These are phyloP conservation scores for Brachionus calyciflorus DNA, from an alignment of 1,140 invertebrate species.

Conservation along the genomic window DNA sequence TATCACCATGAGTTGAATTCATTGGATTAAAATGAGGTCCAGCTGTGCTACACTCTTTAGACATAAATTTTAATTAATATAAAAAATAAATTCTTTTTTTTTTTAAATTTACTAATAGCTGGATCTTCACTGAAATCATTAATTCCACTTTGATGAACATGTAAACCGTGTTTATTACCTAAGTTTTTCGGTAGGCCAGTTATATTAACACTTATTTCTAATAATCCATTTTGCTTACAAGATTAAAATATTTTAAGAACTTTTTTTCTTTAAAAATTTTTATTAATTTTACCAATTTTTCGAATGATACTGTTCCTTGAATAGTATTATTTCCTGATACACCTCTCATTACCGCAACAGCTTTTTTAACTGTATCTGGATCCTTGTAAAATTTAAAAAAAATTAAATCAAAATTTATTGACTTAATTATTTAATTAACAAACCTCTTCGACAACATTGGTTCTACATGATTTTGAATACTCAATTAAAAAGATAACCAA, in stretches of 20 bases:
- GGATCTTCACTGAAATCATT: conserved; percentile 74
- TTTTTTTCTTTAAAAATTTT: background rate
- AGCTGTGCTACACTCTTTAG: conserved; percentile 68
- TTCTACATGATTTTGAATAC: no score
- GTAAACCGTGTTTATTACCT: background rate
- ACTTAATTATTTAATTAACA: background rate
- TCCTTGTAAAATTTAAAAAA: background rate
- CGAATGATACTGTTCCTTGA: background rate
- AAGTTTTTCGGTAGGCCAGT: background rate
- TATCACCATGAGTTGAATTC: conserved; percentile 51
- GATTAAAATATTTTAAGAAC: no score
- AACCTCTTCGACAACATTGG: background rate
- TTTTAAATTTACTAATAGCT: conserved; percentile 74
- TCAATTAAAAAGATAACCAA: no score
- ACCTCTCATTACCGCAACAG: conserved; percentile 21
- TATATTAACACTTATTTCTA: conserved; percentile 14
- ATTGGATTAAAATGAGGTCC: conserved; percentile 42
- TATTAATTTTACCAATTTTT: conserved; percentile 5
- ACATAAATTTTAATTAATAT: conserved; percentile 70
- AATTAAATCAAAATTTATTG: background rate
- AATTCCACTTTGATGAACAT: conserved; percentile 54
- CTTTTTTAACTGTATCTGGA: conserved; percentile 10
- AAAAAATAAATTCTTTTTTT: conserved; percentile 94
- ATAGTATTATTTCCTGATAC: background rate
- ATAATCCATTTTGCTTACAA: background rate